phyloP scores from a whole-genome alignment of 2,797 vertebrate species.

The Aeoliscus strigatus region DNA sequence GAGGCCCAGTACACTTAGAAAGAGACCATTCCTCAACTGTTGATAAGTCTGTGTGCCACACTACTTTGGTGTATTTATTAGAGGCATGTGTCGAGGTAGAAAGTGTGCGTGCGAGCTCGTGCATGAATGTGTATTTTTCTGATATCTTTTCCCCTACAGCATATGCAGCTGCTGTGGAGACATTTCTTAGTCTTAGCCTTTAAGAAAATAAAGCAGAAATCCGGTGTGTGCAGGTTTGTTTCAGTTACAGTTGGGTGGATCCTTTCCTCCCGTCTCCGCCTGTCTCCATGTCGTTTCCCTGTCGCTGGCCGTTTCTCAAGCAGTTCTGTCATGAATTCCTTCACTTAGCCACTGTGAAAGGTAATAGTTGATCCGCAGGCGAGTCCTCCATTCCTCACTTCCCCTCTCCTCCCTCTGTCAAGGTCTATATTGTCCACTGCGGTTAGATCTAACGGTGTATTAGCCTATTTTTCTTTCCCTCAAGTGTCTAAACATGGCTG shows the following conservation, averaged over 20 bases:
- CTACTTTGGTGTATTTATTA: slow-evolving; percentile 19
- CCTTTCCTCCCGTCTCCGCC: slow-evolving; percentile 4
- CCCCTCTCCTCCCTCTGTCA: slow-evolving; percentile 46
- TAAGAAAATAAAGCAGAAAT: slow-evolving; percentile 27
- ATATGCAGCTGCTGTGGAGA: slow-evolving; percentile 24
- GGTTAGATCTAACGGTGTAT: slow-evolving; percentile 48
- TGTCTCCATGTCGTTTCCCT: slow-evolving; percentile 8
- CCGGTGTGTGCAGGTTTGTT: slow-evolving; percentile 10
- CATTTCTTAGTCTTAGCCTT: slow-evolving; percentile 36
- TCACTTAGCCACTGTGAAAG: slow-evolving; percentile 41
- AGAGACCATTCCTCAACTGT: slow-evolving; percentile 43
- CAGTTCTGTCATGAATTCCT: slow-evolving; percentile 46
- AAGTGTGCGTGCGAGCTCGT: slow-evolving; percentile 6
- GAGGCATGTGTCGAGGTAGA: slow-evolving; percentile 6
- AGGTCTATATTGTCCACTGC: slow-evolving; percentile 54
- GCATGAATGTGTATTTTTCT: slow-evolving; percentile 16
- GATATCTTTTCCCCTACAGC: slow-evolving; percentile 28
- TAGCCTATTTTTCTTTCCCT: slow-evolving; percentile 31
- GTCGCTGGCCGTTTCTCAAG: slow-evolving; percentile 16
- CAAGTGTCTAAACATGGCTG: slow-evolving; percentile 21
- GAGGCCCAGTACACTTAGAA: slow-evolving; percentile 30
- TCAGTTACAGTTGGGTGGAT: slow-evolving; percentile 17
- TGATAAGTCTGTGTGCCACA: slow-evolving; percentile 42
- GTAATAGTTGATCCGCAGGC: slow-evolving; percentile 39
- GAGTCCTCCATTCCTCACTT: slow-evolving; percentile 39